These are phyloP conservation scores for Actenoides hombroni DNA, from an alignment of 2,113 vertebrate genomes.

Conservation along the genomic window DNA sequence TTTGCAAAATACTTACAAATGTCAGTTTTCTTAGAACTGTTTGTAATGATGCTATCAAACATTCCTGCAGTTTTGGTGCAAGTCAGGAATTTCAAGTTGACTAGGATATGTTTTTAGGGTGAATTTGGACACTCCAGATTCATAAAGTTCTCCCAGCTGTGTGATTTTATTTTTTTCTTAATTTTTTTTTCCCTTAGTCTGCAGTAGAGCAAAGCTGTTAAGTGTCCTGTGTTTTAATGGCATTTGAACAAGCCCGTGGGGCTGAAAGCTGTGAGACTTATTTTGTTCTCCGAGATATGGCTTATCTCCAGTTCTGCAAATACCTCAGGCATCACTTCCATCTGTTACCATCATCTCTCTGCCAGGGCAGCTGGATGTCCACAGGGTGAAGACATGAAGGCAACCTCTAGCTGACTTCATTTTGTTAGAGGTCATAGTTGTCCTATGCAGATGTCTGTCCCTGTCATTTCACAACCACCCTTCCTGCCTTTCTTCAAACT, in stretches of 20 bases:
- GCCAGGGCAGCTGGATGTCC: background rate
- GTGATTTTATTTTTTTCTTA: background rate
- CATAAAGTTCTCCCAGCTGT: background rate
- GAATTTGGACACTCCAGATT: background rate
- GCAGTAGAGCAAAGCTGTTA: background rate
- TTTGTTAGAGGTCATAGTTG: background rate
- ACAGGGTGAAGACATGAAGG: background rate
- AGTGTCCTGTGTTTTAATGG: background rate
- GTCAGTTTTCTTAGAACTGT: background rate
- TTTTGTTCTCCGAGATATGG: background rate
- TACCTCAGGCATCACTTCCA: background rate
- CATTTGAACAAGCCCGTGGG: background rate
- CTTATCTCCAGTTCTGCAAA: background rate
- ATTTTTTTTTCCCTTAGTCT: background rate
- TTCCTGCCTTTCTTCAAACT: background rate
- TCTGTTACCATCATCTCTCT: background rate
- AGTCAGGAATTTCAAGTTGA: background rate
- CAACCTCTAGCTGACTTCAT: background rate
- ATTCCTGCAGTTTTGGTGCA: background rate
- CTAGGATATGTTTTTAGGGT: background rate
- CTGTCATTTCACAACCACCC: background rate
- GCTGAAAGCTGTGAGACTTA: background rate
- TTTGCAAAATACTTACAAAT: background rate
- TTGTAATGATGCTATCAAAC: background rate
- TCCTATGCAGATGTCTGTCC: background rate